phyloP scores from a whole-genome alignment of 2,113 vertebrate species.

The Cyprinodon variegatus region DNA sequence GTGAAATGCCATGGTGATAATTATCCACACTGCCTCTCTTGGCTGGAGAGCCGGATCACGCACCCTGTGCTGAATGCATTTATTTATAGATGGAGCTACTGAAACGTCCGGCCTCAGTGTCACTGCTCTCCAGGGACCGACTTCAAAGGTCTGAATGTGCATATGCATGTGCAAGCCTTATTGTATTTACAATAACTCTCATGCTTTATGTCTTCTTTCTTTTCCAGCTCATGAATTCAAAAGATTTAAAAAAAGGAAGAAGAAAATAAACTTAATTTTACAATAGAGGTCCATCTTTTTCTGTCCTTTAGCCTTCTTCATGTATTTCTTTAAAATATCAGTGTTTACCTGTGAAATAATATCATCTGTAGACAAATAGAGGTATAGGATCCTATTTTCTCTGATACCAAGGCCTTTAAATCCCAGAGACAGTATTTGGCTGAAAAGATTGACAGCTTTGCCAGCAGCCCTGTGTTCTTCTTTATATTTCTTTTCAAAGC shows the following conservation, averaged over 20 bases:
- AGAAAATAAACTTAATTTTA: conserved; percentile 28
- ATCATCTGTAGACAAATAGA: background rate
- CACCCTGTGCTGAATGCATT: conserved; percentile 65
- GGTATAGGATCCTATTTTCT: conserved; percentile 20
- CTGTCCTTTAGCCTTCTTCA: conserved; percentile 1
- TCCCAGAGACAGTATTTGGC: conserved; percentile 25
- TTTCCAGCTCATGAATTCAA: conserved; percentile 14
- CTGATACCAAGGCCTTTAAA: conserved; percentile 17
- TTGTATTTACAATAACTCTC: background rate
- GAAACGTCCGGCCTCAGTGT: conserved; percentile 62
- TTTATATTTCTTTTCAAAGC: conserved; percentile 13
- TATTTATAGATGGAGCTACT: conserved; percentile 79
- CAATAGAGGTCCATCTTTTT: conserved; percentile 1
- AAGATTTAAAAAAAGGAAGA: conserved; percentile 18
- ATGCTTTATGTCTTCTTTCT: background rate
- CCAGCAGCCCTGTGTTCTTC: conserved; percentile 36
- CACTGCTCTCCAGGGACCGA: conserved; percentile 66
- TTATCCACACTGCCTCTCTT: conserved; percentile 73
- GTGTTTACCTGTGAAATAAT: background rate
- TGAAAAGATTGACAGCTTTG: conserved; percentile 11
- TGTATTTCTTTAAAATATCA: background rate
- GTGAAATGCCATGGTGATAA: conserved; percentile 77
- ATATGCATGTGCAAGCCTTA: conserved; percentile 28
- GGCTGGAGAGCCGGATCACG: conserved; percentile 62
- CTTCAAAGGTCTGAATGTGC: conserved; percentile 66